Conservation (phyloP, 2,888 invertebrate species). For the Limenitis camilla region DNA sequence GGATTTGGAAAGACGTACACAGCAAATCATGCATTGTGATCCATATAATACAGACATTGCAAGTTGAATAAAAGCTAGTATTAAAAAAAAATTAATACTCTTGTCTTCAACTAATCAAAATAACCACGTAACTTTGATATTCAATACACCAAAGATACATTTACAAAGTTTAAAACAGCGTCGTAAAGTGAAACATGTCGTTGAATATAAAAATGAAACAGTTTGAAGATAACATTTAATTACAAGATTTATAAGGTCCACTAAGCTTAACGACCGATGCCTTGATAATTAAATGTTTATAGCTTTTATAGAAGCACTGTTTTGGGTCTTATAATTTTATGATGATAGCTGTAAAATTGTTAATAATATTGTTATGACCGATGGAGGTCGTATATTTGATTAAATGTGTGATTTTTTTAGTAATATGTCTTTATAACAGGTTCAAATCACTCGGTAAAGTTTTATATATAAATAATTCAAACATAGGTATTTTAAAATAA, state of each 20-base stretch:
- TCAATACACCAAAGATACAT: conserved; percentile 5
- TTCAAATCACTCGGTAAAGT: too few relatives aligned
- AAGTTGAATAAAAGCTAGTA: not conserved
- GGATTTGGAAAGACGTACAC: too few relatives aligned
- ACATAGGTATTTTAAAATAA: too few relatives aligned
- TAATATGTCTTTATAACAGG: too few relatives aligned
- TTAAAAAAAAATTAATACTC: conserved; percentile 2
- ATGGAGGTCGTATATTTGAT: too few relatives aligned
- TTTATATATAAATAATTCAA: too few relatives aligned
- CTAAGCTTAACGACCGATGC: conserved; percentile 16
- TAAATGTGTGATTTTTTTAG: too few relatives aligned
- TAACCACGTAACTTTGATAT: conserved; percentile 10
- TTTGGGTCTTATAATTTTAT: conserved; percentile 26
- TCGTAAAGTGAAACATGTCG: conserved; percentile 21
- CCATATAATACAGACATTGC: too few relatives aligned
- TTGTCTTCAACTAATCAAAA: conserved; percentile 3
- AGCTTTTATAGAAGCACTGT: conserved; percentile 21
- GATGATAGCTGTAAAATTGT: conserved; percentile 29
- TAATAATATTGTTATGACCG: conserved; percentile 18
- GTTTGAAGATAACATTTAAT: conserved; percentile 19
- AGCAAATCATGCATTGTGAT: too few relatives aligned
- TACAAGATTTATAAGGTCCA: conserved; percentile 19
- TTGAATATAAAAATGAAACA: conserved; percentile 17
- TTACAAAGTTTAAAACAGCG: conserved; percentile 11
- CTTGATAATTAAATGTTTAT: conserved; percentile 37